Base-by-base conservation (phyloP, 2,888 invertebrate species). In the Caenorhabditis sp. region DNA sequence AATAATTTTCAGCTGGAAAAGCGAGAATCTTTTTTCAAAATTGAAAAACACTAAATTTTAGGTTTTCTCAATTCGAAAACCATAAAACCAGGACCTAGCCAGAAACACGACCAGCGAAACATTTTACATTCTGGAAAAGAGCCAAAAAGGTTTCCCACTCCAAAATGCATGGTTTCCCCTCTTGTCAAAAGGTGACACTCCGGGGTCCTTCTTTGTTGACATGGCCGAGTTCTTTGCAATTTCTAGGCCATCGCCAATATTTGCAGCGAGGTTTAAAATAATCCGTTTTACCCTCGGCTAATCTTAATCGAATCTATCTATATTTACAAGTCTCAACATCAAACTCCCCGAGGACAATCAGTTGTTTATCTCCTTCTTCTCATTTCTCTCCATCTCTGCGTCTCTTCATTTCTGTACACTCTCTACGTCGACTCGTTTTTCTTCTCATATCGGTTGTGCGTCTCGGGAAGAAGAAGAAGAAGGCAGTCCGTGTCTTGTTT, bases 351-450 rank as follows among this genome's bases (percentile, higher is more conserved):
- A 28, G 54, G 41, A 22, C 68, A 80, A 72, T 72, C 79, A 80
- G 79, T 73, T 72, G 79, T 66, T 80, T 80, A 80, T 73, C 79
- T 66, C 63, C 61, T 41, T 58, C 66, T 56, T 26, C 10, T 26
- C 47, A 10, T 63, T 56, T 79, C 58, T 74, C 68, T 35, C 41
- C 26, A 26, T 19, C 4, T 61, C 68, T 68, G 41, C 47, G 28
- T 51, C 44, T 73, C 66, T 14, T 28, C 31, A 19, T 1, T n/a
- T 58, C n/a, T 38, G 6, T 22, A 51, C 59, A 58, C 47, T 63
- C 44, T 35, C 31, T 54, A 38, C n/a, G 10, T 47, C 28, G 38
- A 26, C 56, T 61, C 44, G 38, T 56, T 44, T n/a, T n/a, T 49
- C 58, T 61, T 35, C 61, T 12, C 54, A n/a, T 38, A 38, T 38